These are phyloP conservation scores for Engraulis encrasicolus DNA, from an alignment of 2,113 vertebrate genomes.

Conservation along the genomic window DNA sequence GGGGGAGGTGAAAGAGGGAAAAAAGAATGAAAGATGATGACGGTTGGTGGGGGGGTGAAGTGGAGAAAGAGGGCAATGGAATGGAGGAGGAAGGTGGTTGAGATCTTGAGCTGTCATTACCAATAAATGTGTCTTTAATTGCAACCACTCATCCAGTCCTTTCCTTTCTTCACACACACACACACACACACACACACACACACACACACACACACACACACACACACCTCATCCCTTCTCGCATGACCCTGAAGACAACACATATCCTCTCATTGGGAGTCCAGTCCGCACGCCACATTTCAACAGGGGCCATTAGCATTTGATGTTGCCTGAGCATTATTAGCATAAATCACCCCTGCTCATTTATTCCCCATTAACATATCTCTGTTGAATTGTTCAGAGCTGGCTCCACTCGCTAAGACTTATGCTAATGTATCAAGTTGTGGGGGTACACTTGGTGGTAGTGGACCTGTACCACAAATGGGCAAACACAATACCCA, in stretches of 20 bases:
- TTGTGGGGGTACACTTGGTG: too few species aligned
- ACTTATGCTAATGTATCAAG: constrained; percentile 48
- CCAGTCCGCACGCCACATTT: constrained; percentile 52
- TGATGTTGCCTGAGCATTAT: constrained; percentile 37
- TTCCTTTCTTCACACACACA: too few species aligned
- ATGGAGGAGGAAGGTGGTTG: not conserved
- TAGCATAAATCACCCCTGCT: constrained; percentile 55
- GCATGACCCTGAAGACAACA: not conserved
- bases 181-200: too few species aligned
- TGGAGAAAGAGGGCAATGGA: not conserved
- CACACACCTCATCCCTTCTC: constrained; percentile 26
- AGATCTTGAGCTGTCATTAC: constrained; percentile 46
- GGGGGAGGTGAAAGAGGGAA: too few species aligned
- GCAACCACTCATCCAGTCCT: not conserved
- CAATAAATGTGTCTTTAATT: constrained; percentile 28
- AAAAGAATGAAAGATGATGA: not conserved
- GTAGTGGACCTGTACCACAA: too few species aligned
- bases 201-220: not conserved
- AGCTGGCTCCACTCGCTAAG: constrained; percentile 54
- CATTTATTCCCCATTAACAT: constrained; percentile 57
- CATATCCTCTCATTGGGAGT: constrained; percentile 37
- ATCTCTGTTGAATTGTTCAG: constrained; percentile 61
- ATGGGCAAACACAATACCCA: too few species aligned
- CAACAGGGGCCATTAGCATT: constrained; percentile 50
- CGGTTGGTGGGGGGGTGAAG: not conserved